Conservation (phyloP, 2,797 vertebrate genomes). For the Eidolon dupreanum region DNA sequence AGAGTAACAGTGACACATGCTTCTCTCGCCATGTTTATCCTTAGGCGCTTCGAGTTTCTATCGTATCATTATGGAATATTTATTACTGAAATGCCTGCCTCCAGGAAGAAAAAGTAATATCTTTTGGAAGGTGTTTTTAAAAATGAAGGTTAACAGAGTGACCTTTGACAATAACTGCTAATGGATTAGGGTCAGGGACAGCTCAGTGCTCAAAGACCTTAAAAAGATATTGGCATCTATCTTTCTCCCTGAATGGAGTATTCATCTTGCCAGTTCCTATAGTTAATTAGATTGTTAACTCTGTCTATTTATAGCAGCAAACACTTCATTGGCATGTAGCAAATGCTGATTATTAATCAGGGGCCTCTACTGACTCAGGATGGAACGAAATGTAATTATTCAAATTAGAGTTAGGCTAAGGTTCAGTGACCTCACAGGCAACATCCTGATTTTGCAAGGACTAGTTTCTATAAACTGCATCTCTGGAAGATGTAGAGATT, state of each 20-base stretch:
- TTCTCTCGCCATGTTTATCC: conserved; percentile 4
- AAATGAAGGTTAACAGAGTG: conserved; percentile 56
- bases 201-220: conserved; percentile 50
- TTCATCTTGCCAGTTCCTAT: conserved; percentile 68
- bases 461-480: background rate
- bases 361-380: conserved; percentile 64
- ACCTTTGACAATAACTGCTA: conserved; percentile 70
- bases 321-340: conserved; percentile 69
- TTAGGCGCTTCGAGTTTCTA: background rate
- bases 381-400: conserved; percentile 76
- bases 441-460: conserved; percentile 65
- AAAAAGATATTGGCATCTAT: conserved; percentile 65
- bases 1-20: background rate
- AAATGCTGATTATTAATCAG: conserved; percentile 79
- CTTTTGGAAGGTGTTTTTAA: conserved; percentile 47
- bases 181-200: conserved; percentile 65
- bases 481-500: conserved; percentile 51
- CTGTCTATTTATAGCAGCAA: conserved; percentile 77
- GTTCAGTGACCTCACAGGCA: conserved; percentile 70
- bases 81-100: conserved; percentile 49
- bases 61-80: conserved; percentile 46
- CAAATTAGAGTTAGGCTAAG: conserved; percentile 73
- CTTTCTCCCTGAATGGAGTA: conserved; percentile 59
- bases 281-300: conserved; percentile 81
- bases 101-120: conserved; percentile 49